Conservation (phyloP, 2,888 invertebrate species). For the Lysandra coridon region DNA sequence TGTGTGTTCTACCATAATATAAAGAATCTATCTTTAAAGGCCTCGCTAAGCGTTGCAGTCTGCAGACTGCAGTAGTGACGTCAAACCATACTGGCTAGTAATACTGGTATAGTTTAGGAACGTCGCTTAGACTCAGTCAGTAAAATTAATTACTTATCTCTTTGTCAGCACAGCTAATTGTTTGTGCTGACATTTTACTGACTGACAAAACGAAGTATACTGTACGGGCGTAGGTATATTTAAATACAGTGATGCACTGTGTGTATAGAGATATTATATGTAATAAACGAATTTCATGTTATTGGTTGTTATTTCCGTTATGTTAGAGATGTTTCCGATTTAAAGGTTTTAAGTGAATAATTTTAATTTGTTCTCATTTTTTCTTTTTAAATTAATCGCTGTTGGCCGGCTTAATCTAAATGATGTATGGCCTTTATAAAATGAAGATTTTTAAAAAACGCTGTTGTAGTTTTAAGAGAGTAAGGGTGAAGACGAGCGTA, state of each 20-base stretch:
- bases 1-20: too few species aligned
- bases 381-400: background rate
- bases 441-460: background rate
- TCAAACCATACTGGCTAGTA: too few species aligned
- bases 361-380: background rate
- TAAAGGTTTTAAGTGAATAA: background rate
- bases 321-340: background rate
- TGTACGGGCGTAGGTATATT: conserved; percentile 29
- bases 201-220: conserved; percentile 23
- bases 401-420: background rate
- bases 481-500: too few species aligned
- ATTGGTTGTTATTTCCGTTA: background rate
- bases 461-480: background rate
- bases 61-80: too few species aligned
- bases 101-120: background rate
- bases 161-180: background rate
- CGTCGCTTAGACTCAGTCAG: background rate
- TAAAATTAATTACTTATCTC: background rate
- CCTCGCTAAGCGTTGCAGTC: too few species aligned
- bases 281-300: conserved; percentile 9
- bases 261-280: conserved; percentile 20
- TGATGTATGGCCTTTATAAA: too few species aligned
- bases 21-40: too few species aligned
- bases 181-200: background rate
- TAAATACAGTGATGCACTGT: conserved; percentile 8